These are phyloP conservation scores for Piscicola geometra DNA, from an alignment of 2,888 invertebrate species.

Conservation along the genomic window DNA sequence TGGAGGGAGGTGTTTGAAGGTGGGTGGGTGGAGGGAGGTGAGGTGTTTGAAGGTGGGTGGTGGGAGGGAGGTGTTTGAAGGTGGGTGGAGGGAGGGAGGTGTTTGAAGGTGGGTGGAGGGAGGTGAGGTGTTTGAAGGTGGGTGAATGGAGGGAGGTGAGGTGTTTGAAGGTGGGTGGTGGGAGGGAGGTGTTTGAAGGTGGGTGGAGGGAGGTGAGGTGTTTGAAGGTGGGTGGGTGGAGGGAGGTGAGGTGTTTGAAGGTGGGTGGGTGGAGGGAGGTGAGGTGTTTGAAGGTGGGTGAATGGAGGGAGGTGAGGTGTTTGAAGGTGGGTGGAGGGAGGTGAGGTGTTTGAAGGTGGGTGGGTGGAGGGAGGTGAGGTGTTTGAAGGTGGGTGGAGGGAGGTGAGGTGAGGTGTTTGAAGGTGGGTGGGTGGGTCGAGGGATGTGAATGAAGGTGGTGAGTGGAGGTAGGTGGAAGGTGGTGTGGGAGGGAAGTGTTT, in stretches of 20 bases:
- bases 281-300: constrained; percentile 69
- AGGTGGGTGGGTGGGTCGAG: constrained; percentile 55
- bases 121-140: constrained; percentile 71
- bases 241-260: constrained; percentile 73
- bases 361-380: constrained; percentile 71
- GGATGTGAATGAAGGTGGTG: too few species aligned
- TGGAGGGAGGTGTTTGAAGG: constrained; percentile 69
- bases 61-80: constrained; percentile 71
- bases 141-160: constrained; percentile 63
- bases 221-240: constrained; percentile 59
- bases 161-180: constrained; percentile 63
- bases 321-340: constrained; percentile 58
- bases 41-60: constrained; percentile 67
- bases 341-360: constrained; percentile 70
- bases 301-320: constrained; percentile 73
- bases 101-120: constrained; percentile 59
- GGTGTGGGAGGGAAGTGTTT: constrained; percentile 66
- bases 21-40: constrained; percentile 58
- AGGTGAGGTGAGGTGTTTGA: constrained; percentile 76
- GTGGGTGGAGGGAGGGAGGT: constrained; percentile 69
- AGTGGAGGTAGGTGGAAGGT: constrained; percentile 73
- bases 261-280: constrained; percentile 50
- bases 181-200: constrained; percentile 73
- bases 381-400: constrained; percentile 59
- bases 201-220: constrained; percentile 67